Percentiles rank a stretch among this genome's conserved stretches.
These are phyloP conservation scores for Cynopterus sphinx DNA, from an alignment of 2,797 vertebrate genomes.

Conservation along the genomic window DNA sequence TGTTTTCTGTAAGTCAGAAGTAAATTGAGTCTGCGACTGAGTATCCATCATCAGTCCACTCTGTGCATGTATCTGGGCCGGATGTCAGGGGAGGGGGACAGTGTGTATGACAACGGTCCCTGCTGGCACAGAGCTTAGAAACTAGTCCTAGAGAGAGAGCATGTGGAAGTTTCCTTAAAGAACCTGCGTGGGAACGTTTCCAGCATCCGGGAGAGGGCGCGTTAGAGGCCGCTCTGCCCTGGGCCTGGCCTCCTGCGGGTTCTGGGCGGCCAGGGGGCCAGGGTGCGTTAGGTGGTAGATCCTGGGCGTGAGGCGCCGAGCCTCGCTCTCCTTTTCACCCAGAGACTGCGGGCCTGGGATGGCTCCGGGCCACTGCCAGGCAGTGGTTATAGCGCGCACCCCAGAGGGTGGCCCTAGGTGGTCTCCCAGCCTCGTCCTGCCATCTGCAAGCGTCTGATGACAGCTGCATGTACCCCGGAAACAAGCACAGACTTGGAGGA, in stretches of 20 bases:
- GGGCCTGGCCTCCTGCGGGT: neutral
- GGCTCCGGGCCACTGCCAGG: accelerated
- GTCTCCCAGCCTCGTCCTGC: neutral
- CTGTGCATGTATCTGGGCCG: neutral
- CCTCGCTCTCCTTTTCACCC: neutral
- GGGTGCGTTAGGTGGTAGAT: neutral
- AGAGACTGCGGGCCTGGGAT: neutral
- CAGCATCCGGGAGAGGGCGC: neutral
- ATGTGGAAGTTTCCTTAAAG: neutral
- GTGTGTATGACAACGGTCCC: neutral
- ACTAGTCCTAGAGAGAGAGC: neutral
- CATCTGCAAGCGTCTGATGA: neutral
- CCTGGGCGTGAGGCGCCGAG: neutral
- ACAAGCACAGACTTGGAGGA: neutral
- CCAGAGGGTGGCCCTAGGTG: neutral
- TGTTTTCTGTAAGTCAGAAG: neutral
- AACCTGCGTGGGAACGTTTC: neutral
- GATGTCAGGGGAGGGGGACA: neutral
- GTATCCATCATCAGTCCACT: neutral
- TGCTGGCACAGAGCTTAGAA: neutral
- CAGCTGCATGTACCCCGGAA: neutral
- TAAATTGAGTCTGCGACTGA: neutral
- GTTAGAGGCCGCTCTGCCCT: neutral
- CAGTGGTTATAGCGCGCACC: neutral
- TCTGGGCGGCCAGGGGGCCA: neutral